These are phyloP conservation scores for Lepisosteus oculatus DNA, from an alignment of 2,113 vertebrate species.

Conservation along the genomic window DNA sequence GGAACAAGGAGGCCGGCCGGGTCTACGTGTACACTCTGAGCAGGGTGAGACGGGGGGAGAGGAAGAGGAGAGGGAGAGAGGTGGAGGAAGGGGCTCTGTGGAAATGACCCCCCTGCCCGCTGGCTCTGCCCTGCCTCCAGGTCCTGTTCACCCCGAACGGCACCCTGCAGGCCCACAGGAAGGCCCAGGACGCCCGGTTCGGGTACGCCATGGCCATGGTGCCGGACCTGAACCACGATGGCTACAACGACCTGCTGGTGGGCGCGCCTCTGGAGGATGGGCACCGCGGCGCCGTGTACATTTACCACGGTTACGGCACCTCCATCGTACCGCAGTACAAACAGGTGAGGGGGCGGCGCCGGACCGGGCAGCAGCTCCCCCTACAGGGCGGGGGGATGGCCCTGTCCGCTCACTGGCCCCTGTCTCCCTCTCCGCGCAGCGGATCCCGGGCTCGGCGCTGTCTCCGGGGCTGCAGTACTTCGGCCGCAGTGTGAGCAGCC, in stretches of 20 bases:
- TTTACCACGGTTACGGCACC: constrained; percentile 75
- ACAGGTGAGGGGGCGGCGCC: constrained; percentile 60
- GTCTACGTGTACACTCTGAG: constrained; percentile 85
- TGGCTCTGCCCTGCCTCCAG: constrained; percentile 40
- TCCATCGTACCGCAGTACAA: constrained; percentile 66
- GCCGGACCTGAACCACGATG: constrained; percentile 86
- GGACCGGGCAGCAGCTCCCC: no score
- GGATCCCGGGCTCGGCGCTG: constrained; percentile 70
- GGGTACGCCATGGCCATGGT: constrained; percentile 78
- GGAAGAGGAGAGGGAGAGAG: constrained; percentile 8
- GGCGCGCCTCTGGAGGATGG: constrained; percentile 89
- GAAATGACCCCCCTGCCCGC: not conserved
- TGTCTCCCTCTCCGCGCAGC: constrained; percentile 54
- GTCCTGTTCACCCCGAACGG: constrained; percentile 69
- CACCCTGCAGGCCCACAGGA: constrained; percentile 67
- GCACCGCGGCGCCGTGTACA: constrained; percentile 83
- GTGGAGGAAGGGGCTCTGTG: constrained; percentile 10
- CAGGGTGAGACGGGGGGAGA: constrained; percentile 63
- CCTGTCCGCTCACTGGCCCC: constrained; percentile 1
- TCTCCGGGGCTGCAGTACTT: constrained; percentile 79
- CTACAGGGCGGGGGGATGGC: no score
- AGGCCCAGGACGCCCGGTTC: constrained; percentile 81
- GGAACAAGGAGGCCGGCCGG: constrained; percentile 81
- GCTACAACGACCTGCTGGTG: constrained; percentile 74
- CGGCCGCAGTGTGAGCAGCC: constrained; percentile 84